phyloP scores from a whole-genome alignment of 2,113 vertebrate species.

The Emydocephalus ijimae region DNA sequence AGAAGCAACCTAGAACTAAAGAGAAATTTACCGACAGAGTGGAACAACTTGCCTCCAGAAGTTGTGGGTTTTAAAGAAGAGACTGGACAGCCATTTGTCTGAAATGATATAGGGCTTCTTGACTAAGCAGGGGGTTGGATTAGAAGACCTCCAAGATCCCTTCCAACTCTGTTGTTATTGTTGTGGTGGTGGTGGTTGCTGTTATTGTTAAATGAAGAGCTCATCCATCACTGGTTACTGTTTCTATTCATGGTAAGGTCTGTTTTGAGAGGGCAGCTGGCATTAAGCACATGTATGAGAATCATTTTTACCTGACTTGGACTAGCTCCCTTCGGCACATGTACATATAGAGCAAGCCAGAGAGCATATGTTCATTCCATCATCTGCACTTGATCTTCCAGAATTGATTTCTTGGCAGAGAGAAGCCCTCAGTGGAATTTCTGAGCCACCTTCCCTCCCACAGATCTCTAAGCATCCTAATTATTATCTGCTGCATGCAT shows the following conservation, averaged over 20 bases:
- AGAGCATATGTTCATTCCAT: background rate
- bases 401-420: slow-evolving; percentile 17
- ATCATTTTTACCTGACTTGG: background rate
- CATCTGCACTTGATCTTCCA: background rate
- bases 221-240: background rate
- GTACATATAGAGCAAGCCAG: background rate
- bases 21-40: background rate
- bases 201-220: background rate
- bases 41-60: background rate
- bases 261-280: background rate
- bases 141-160: no score
- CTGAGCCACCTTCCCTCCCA: slow-evolving; percentile 25
- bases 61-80: background rate
- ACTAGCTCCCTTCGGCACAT: background rate
- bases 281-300: background rate
- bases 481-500: slow-evolving; percentile 56
- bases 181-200: background rate
- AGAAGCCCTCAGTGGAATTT: background rate
- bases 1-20: background rate
- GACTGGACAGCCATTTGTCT: background rate
- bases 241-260: background rate
- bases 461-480: slow-evolving; percentile 37
- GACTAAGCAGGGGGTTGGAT: no score
- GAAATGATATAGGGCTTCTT: background rate
- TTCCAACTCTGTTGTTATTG: no score